phyloP scores from a whole-genome alignment of 2,113 vertebrate genomes.

The Melospiza melodia region DNA sequence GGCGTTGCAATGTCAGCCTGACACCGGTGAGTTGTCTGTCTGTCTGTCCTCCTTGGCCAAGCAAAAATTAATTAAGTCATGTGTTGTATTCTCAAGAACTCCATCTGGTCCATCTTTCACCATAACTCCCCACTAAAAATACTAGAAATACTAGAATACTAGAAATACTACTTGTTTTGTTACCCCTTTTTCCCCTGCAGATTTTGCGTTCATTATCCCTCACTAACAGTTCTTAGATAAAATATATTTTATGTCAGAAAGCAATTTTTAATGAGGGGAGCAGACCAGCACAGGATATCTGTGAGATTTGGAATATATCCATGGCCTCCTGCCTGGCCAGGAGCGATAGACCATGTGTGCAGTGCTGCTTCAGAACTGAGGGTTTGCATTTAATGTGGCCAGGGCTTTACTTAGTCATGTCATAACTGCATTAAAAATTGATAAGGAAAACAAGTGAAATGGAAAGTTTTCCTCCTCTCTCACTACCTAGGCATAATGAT shows the following conservation, averaged over 20 bases:
- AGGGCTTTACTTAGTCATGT: neutral
- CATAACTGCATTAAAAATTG: neutral
- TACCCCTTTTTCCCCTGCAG: neutral
- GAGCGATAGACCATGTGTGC: neutral
- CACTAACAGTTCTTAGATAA: neutral
- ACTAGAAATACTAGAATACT: neutral
- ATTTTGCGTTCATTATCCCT: accelerated
- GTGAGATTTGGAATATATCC: neutral
- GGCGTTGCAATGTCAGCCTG: conserved; percentile 51
- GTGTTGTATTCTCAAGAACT: neutral
- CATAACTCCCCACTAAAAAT: neutral
- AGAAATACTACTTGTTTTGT: neutral
- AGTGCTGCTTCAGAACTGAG: neutral
- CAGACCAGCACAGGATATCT: neutral
- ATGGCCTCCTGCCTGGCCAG: neutral
- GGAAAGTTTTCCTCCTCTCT: neutral
- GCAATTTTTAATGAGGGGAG: neutral
- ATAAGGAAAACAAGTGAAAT: neutral
- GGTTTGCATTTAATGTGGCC: neutral
- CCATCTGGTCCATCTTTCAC: neutral
- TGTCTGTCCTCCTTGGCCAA: neutral
- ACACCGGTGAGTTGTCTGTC: conserved; percentile 70
- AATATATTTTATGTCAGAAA: neutral
- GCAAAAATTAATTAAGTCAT: neutral
- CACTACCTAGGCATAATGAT: neutral